A percentile compares a stretch with the other conserved stretches of the same genome.
phyloP scores from a whole-genome alignment of 2,888 invertebrate genomes.

The Drosophila paranaensis region DNA sequence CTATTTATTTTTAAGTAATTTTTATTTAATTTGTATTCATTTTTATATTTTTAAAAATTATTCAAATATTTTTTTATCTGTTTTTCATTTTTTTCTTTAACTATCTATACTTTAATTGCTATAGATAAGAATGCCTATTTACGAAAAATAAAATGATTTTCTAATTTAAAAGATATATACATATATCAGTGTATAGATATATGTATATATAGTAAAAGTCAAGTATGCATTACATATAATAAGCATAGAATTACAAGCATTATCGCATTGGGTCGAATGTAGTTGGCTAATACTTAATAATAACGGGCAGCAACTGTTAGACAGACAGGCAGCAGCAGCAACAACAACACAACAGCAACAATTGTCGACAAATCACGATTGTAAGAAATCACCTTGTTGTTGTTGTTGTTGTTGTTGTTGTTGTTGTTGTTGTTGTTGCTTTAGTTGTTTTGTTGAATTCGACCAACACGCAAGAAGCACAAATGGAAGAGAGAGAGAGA shows the following conservation, averaged over 20 bases:
- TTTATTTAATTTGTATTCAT: neutral
- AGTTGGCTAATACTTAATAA: slow-evolving; percentile 50
- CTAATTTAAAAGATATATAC: too few relatives aligned
- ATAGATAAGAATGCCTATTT: too few relatives aligned
- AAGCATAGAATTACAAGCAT: slow-evolving; percentile 53
- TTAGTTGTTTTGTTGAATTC: slow-evolving; percentile 35
- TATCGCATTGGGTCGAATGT: slow-evolving; percentile 34
- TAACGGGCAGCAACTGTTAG: slow-evolving; percentile 41
- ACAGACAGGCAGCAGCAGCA: slow-evolving; percentile 15
- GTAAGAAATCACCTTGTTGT: slow-evolving; percentile 55
- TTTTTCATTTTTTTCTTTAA: neutral
- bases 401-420: slow-evolving; percentile 30
- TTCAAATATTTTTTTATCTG: neutral
- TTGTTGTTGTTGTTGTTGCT: slow-evolving; percentile 29
- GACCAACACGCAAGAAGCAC: slow-evolving; percentile 67
- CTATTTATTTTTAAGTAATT: neutral
- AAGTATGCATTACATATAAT: slow-evolving; percentile 43
- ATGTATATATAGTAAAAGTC: slow-evolving; percentile 22
- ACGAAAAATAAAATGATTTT: too few relatives aligned
- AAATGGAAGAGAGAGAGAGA: slow-evolving; percentile 30
- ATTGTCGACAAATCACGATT: slow-evolving; percentile 64
- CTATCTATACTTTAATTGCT: too few relatives aligned
- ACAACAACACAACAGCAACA: slow-evolving; percentile 19
- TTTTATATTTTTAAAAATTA: neutral
- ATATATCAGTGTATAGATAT: neutral